Base-by-base conservation (phyloP, 2,113 vertebrate species). In the Nibea coibor region DNA sequence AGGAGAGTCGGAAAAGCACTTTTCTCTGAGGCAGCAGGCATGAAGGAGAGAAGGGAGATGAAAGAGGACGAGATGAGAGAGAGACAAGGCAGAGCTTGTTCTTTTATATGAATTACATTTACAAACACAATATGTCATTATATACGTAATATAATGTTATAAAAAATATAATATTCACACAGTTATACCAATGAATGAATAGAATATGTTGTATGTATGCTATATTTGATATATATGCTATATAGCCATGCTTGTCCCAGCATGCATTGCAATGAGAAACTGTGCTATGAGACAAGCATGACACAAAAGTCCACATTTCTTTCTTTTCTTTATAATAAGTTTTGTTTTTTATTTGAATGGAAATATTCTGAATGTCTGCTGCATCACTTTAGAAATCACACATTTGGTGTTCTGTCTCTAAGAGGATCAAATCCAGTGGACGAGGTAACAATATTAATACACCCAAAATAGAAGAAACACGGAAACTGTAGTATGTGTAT, bases 1-100 rank as follows among this genome's bases (percentile, higher is more conserved):
- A 53, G 73, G 80, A 86, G 82, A 87, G 68, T 75, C 20, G 47
- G 71, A 68, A 24, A 77, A 64, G 63, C 67, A 68, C 54, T 75
- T 81, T 72, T 56, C 75, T 82, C 67, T 19, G 78, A 80, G 81
- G 82, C 73, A 1, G 59, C 1, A 26, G 56, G 72, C 78, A 53
- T 67, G 54, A 81, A 76, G 75, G 71, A 62, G 72, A 77, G 61
- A 45, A 8, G 9, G 12, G 47, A 64, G 84, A 87, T 61, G 67
- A 85, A 82, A 83, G 66, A 82, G 68, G 39, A 0, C 2, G 22
- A 79, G 58, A 76, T 0, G 12, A 24, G 59, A 16, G 42, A 56
- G 50, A 66, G 67, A 56, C 22, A 48, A n/a, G 28, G 19, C 4
- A 26, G 3, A 9, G 54, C 22, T 26, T 54, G 16, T 70, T 65